A percentile compares a stretch with the other conserved stretches of the same genome.
Evolutionary conservation across 2,113 vertebrate species (phyloP).

Genomic region (Cynoglossus semilaevis): DNA sequence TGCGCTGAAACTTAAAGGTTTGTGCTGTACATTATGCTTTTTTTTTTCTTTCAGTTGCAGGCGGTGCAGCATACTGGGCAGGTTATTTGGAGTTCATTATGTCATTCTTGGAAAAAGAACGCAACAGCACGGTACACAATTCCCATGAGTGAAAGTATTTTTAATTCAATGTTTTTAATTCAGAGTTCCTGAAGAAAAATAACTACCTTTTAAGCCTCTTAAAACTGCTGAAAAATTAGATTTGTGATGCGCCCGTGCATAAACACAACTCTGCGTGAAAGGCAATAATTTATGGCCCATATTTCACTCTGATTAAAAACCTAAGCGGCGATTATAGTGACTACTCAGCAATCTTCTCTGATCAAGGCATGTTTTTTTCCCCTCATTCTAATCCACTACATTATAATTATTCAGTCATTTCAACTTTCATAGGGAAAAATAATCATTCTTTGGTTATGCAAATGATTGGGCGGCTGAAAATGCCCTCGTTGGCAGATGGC

Average conservation of each 20-base stretch:
- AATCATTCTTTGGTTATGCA: conserved; percentile 77
- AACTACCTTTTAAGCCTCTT: conserved; percentile 80
- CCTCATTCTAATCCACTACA: conserved; percentile 76
- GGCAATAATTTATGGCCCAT: conserved; percentile 78
- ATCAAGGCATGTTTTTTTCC: conserved; percentile 70
- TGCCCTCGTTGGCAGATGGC: conserved; percentile 71
- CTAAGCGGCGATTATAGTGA: conserved; percentile 78
- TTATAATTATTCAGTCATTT: conserved; percentile 81
- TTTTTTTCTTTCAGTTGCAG: conserved; percentile 31
- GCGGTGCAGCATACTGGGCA: conserved; percentile 18
- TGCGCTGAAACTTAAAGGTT: conserved; percentile 41
- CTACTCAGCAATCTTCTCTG: conserved; percentile 78
- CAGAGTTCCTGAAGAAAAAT: conserved; percentile 70
- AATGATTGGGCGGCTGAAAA: conserved; percentile 70
- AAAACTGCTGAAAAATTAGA: conserved; percentile 75
- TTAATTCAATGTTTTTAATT: conserved; percentile 70
- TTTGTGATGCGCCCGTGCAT: conserved; percentile 71
- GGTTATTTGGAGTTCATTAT: conserved; percentile 63
- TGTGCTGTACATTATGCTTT: background rate
- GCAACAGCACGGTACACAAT: conserved; percentile 61
- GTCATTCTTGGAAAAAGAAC: conserved; percentile 64
- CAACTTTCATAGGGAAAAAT: conserved; percentile 70
- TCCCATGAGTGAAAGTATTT: conserved; percentile 64
- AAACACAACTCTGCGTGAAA: conserved; percentile 78
- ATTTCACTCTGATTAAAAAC: conserved; percentile 81